These are phyloP conservation scores for Gymnothorax javanicus DNA, from an alignment of 2,797 vertebrate genomes.

Conservation along the genomic window DNA sequence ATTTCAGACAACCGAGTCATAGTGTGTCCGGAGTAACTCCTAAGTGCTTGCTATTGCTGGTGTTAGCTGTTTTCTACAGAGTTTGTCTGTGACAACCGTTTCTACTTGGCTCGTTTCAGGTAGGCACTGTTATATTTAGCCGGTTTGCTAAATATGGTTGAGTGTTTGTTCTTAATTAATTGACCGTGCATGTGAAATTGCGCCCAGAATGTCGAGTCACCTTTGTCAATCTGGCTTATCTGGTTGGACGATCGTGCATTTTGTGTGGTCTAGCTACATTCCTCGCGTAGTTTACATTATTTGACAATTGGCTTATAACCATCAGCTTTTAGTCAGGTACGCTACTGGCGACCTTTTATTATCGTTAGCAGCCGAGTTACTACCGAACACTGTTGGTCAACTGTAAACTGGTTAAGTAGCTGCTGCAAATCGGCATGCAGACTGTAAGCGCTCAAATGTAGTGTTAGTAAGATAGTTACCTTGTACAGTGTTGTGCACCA, in stretches of 20 bases:
- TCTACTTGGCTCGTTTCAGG: neutral
- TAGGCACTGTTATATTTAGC: neutral
- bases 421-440: neutral
- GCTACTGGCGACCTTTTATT: neutral
- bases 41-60: constrained; percentile 32
- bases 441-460: neutral
- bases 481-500: neutral
- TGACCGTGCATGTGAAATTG: neutral
- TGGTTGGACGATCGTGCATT: neutral
- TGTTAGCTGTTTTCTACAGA: constrained; percentile 41
- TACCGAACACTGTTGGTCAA: neutral
- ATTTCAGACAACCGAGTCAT: neutral
- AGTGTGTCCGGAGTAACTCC: neutral
- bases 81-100: constrained; percentile 36
- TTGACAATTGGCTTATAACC: neutral
- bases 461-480: neutral
- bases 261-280: constrained; percentile 11
- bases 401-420: neutral
- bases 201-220: neutral
- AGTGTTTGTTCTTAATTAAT: neutral
- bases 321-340: neutral
- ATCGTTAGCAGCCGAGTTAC: neutral
- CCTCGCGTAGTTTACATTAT: constrained; percentile 10
- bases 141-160: neutral
- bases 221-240: neutral